These are phyloP conservation scores for Aquatica leii DNA, from an alignment of 2,888 invertebrate species.

Conservation along the genomic window DNA sequence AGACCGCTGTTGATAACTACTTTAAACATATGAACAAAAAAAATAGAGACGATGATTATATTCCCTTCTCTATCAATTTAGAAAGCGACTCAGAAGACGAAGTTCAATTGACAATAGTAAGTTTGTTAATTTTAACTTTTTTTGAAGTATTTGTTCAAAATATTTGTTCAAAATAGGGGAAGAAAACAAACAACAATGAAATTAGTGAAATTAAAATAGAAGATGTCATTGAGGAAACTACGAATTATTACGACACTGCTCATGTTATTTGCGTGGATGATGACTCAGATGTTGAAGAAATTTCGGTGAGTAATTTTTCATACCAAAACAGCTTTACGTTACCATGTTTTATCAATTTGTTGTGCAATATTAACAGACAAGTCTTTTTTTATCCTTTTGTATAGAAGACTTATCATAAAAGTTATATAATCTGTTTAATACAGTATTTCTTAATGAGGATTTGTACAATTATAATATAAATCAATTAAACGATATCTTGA, in stretches of 20 bases:
- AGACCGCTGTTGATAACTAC: conserved; percentile 35
- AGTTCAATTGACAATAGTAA: background rate
- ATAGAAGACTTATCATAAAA: too few species aligned
- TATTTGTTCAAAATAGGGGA: too few species aligned
- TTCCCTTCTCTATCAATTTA: conserved; percentile 17
- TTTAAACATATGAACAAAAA: conserved; percentile 44
- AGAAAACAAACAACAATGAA: too few species aligned
- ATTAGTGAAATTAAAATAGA: background rate
- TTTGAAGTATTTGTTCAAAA: conserved; percentile 7
- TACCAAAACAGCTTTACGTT: background rate
- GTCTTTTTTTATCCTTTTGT: too few species aligned
- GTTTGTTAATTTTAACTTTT: too few species aligned
- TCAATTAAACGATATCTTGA: too few species aligned
- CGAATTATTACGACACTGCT: background rate
- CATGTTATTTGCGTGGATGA: conserved; percentile 15
- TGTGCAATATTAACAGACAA: too few species aligned
- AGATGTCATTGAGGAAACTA: background rate
- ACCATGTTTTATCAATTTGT: too few species aligned
- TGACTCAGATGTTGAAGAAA: conserved; percentile 24
- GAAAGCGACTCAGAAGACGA: conserved; percentile 41
- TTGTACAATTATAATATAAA: too few species aligned
- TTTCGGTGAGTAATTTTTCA: conserved; percentile 20
- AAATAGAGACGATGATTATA: conserved; percentile 20
- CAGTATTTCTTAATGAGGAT: too few species aligned
- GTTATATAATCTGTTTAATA: too few species aligned